Base-by-base conservation (phyloP, 2,797 vertebrate genomes). In the Rhinatrema bivittatum region DNA sequence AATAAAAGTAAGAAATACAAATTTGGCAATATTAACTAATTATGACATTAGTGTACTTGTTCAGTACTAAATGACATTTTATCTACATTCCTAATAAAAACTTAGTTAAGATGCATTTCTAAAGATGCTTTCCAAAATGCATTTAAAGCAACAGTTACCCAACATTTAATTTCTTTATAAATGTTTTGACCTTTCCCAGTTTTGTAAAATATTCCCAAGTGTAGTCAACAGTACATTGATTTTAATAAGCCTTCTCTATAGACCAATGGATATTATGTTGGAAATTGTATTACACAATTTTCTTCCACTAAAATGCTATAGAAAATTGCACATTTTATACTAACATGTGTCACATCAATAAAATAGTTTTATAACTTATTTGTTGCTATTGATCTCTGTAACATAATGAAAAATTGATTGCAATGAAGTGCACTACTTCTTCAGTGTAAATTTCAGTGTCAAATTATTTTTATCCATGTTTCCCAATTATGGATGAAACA, bases 371-470 rank as follows among this genome's bases (percentile, higher is more conserved):
- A 82, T 83, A 82, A 78, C 72, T 79, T 84, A 82, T 84, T 84
- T 83, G 80, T 76, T 79, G 65, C 46, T 82, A 83, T 84, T 68
- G 81, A 83, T 83, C 55, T 74, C 64, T 76, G 60, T 66, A 78
- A 53, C 62, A 58, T 84, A 84, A 82, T 83, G 71, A 84, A 82
- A 82, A 83, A 82, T 83, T 84, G 80, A 84, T 84, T 81, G 68
- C 51, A 55, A 54, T 36, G 40, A 78, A 76, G 60, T 68, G 42
- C 27, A 51, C 70, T 59, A 70, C 70, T 82, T 79, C 70, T 82
- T 78, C 82, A 78, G 59, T 72, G 70, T 77, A 81, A 79, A 81
- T 84, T 81, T 83, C 71, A 76, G 59, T 81, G 81, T 83, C 78
- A 84, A 67, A 82, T 83, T 83, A 78, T 79, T 82, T 82, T 79